Evolutionary conservation across 2,113 vertebrate species (phyloP), one percentile per base, ranked within the genome.

Genomic region (Malurus elegans): DNA sequence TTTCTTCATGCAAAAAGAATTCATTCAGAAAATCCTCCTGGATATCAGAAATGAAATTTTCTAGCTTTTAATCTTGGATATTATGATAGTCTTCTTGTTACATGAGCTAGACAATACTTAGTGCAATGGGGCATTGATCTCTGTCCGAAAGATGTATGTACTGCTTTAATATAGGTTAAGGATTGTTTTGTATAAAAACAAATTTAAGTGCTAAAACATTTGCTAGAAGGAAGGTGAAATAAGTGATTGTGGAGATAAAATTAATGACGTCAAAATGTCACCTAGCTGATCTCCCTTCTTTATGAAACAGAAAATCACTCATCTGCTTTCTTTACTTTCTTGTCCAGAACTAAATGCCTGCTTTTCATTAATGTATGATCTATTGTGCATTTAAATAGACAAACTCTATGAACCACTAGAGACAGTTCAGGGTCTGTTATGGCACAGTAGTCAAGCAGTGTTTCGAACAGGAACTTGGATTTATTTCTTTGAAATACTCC

Each of bases 361-460:
- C 7, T 92, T 89, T 90, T 78, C 65, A 87, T 29, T 56, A 83
- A 69, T 36, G 6, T 57, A 48, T 67, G 48, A 80, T 94, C 87
- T 94, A 51, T 34, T 78, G 9, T 78, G 56, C n/a, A 69, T 92
- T 94, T 96, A 85, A 89, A 87, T 13, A 92, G 62, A 90, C 16
- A 88, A 74, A 85, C 13, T 88, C 61, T 86, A 14, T 38, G 48
- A 92, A 93, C n/a, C 45, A 38, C 48, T 18, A 48, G 53, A 69
- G 44, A 93, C 56, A 62, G n/a, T 69, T 95, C 60, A 92, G 42
- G 54, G 54, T 94, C 50, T 79, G n/a, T n/a, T 82, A 82, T 29
- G 67, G 9, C 12, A 71, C 7, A 56, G 48, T 18, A 65, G 34
- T 86, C 87, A 87, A 92, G 79, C 14, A 60, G 13, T 34, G 21